phyloP scores from a whole-genome alignment of 2,797 vertebrate genomes.

The Anabacerthia variegaticeps region DNA sequence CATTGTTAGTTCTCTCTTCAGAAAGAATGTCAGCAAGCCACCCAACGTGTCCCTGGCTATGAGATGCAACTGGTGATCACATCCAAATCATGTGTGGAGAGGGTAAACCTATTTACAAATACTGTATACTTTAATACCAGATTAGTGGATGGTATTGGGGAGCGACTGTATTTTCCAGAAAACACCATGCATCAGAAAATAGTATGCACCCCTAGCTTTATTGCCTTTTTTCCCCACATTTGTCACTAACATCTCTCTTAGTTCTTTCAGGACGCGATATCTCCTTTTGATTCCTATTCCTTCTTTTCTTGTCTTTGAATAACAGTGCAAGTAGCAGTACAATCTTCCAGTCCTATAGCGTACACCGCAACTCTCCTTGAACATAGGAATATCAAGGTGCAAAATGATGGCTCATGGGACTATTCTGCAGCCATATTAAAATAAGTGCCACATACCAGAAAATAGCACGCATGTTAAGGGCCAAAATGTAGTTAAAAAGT shows the following conservation, averaged over 20 bases:
- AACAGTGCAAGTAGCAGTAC: constrained; percentile 71
- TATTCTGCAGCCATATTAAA: constrained; percentile 73
- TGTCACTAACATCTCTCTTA: constrained; percentile 14
- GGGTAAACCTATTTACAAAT: constrained; percentile 81
- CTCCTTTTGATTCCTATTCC: constrained; percentile 5
- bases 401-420: constrained; percentile 67
- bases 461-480: constrained; percentile 69
- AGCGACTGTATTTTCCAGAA: constrained; percentile 75
- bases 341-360: constrained; percentile 55
- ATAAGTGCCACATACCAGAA: constrained; percentile 70
- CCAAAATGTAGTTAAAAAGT: constrained; percentile 66
- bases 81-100: constrained; percentile 80
- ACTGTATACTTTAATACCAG: constrained; percentile 72
- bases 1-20: constrained; percentile 70
- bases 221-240: constrained; percentile 72
- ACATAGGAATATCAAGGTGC: constrained; percentile 60
- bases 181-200: constrained; percentile 78
- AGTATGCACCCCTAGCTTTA: constrained; percentile 79
- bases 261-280: background rate
- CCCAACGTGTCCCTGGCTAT: constrained; percentile 73
- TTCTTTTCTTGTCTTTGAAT: constrained; percentile 34
- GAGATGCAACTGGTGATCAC: constrained; percentile 77
- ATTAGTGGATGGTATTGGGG: constrained; percentile 72
- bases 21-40: constrained; percentile 66
- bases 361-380: constrained; percentile 40